Conservation (phyloP, 2,888 invertebrate genomes). For the Melieria crassipennis region DNA sequence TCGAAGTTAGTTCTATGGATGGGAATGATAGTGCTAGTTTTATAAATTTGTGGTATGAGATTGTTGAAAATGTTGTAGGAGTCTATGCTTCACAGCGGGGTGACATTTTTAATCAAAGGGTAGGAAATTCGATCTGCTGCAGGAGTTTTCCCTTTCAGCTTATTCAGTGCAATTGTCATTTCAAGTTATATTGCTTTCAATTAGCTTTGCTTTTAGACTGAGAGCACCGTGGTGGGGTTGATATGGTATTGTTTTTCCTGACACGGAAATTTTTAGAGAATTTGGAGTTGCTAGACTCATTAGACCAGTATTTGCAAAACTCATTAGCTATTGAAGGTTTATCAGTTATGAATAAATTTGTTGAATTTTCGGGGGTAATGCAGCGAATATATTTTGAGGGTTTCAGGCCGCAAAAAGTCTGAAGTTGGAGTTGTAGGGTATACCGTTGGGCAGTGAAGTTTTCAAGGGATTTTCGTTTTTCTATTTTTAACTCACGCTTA, state of each 20-base stretch:
- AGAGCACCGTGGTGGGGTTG: neutral
- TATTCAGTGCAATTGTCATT: constrained; percentile 11
- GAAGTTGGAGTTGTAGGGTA: constrained; percentile 11
- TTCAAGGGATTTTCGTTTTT: constrained; percentile 14
- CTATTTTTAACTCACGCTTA: constrained; percentile 33
- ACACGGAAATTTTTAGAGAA: constrained; percentile 11
- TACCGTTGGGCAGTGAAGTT: constrained; percentile 26
- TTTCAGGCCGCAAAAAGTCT: neutral
- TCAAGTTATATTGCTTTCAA: constrained; percentile 19
- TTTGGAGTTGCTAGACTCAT: constrained; percentile 4
- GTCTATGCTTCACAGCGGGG: constrained; percentile 16
- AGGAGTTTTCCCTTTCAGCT: constrained; percentile 26
- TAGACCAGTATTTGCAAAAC: constrained; percentile 12
- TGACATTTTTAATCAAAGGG: constrained; percentile 35
- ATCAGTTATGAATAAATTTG: neutral
- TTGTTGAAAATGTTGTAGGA: constrained; percentile 14
- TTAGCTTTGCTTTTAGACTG: neutral
- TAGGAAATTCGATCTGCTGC: constrained; percentile 34
- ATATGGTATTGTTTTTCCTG: constrained; percentile 1
- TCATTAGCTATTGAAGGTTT: constrained; percentile 2
- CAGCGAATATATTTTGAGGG: neutral
- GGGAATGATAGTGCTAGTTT: constrained; percentile 26
- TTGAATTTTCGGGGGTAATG: neutral
- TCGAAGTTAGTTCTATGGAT: constrained; percentile 33
- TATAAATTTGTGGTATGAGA: constrained; percentile 27